phyloP scores from a whole-genome alignment of 1,140 invertebrate genomes.

The Oncopeltus fasciatus region DNA sequence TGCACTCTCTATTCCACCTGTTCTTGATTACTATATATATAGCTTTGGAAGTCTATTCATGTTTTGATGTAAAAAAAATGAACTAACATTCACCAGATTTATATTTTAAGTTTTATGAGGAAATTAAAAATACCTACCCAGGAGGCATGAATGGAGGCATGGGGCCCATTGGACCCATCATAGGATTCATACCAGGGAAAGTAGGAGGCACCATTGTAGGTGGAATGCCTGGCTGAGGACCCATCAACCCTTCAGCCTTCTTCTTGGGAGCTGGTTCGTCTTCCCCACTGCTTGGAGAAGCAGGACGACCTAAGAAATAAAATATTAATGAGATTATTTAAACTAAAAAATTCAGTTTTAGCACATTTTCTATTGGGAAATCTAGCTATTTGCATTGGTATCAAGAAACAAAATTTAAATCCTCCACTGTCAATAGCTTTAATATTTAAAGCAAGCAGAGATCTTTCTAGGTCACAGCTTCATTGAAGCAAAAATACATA shows the following conservation, averaged over 20 bases:
- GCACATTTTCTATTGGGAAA: no score
- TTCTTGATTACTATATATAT: no score
- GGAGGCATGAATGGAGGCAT: slow-evolving; percentile 55
- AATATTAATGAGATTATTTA: no score
- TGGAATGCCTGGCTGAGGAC: slow-evolving; percentile 37
- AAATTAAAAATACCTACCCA: slow-evolving; percentile 26
- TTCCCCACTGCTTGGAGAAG: slow-evolving; percentile 48
- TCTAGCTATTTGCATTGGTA: no score
- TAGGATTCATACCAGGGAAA: slow-evolving; percentile 42
- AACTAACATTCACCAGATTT: neutral
- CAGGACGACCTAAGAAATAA: slow-evolving; percentile 30
- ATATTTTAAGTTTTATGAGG: neutral
- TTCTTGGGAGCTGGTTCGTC: slow-evolving; percentile 63
- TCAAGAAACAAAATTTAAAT: no score
- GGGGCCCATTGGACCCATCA: slow-evolving; percentile 51
- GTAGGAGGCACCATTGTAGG: slow-evolving; percentile 38
- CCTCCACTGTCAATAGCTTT: no score
- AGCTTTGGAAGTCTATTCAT: no score
- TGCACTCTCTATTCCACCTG: no score
- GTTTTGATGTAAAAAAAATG: neutral
- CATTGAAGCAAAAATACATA: no score
- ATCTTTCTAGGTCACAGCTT: no score
- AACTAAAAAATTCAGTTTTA: no score
- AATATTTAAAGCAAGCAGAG: no score
- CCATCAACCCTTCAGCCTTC: slow-evolving; percentile 46